Percentiles rank a stretch among this genome's conserved stretches.
Conservation (phyloP, 64 coral and sea anemone genomes). For the Catalaphyllia jardinei region DNA sequence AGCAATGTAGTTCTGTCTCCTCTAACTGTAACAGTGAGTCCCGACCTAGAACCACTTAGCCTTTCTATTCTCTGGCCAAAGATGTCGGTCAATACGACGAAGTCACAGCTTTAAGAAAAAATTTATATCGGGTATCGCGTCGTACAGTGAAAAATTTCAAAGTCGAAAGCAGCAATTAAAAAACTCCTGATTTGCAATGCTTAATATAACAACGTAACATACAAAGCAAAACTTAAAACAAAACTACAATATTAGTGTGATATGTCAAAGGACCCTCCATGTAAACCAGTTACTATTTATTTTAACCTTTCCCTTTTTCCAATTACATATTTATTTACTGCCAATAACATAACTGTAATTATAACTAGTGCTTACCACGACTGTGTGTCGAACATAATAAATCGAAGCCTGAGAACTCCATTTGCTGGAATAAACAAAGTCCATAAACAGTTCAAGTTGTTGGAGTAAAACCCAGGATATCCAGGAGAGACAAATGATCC, state of each 20-base stretch:
- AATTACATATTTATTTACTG: too few relatives aligned
- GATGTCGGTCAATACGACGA: background rate
- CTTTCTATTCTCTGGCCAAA: background rate
- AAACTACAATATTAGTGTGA: too few relatives aligned
- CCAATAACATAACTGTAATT: background rate
- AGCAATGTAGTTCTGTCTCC: background rate
- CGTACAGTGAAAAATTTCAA: too few relatives aligned
- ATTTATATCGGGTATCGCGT: background rate
- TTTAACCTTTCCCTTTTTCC: too few relatives aligned
- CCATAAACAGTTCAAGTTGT: conserved; percentile 11
- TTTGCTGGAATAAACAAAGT: background rate
- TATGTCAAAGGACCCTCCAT: too few relatives aligned
- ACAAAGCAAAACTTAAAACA: too few relatives aligned
- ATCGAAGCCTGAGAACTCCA: background rate
- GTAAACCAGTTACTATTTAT: too few relatives aligned
- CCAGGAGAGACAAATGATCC: conserved; percentile 2
- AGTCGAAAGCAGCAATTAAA: too few relatives aligned
- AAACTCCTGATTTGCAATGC: too few relatives aligned
- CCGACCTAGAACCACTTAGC: background rate
- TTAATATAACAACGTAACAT: too few relatives aligned
- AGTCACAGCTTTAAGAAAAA: background rate
- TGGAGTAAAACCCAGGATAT: background rate
- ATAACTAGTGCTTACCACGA: background rate
- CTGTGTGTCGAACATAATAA: background rate
- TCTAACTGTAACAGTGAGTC: background rate